Base-by-base conservation (phyloP, 2,113 vertebrate genomes). In the Phoxinus phoxinus region DNA sequence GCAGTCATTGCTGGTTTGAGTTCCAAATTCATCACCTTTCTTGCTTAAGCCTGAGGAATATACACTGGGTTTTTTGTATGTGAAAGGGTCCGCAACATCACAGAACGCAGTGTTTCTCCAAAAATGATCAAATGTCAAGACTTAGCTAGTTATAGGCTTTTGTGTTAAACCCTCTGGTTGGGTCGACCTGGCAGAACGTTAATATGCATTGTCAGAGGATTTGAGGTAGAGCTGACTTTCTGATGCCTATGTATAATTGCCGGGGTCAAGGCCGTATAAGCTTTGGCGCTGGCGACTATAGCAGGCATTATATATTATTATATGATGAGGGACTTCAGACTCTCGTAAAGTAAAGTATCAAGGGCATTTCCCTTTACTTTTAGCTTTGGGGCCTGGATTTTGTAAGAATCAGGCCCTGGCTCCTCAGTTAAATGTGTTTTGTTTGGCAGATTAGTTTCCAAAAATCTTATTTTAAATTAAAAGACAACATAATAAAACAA, bases 231-330 rank as follows among this genome's bases (percentile, higher is more conserved):
- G 85, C 80, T 88, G 90, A 89, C 88, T 90, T 88, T 87, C 89
- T 91, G 93, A 94, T 93, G 92, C 89, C 92, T 93, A 92, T 92
- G 93, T 93, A 85, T 93, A 93, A 94, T 94, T 92, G 93, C 77
- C 85, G 15, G 86, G 94, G 93, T 95, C 94, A 94, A 32, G 93
- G 93, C 90, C 89, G 83, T 83, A n/a, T n/a, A n/a, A 51, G 86
- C 89, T 93, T 92, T 90, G 82, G 90, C 91, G 83, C 91, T 89
- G 90, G 92, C 88, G 92, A 94, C 91, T 91, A 90, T 85, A 89
- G 87, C 90, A 90, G 91, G 90, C 91, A 92, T 94, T 94, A 93
- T 93, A 89, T 91, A 93, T 93, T 94, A 94, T 94, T 94, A 93
- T 87, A 91, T 91, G 90, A 92, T 79, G 84, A 89, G 91, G 69